These are phyloP conservation scores for Micropoecilia bifurca DNA, from an alignment of 2,797 vertebrate species.

Conservation along the genomic window DNA sequence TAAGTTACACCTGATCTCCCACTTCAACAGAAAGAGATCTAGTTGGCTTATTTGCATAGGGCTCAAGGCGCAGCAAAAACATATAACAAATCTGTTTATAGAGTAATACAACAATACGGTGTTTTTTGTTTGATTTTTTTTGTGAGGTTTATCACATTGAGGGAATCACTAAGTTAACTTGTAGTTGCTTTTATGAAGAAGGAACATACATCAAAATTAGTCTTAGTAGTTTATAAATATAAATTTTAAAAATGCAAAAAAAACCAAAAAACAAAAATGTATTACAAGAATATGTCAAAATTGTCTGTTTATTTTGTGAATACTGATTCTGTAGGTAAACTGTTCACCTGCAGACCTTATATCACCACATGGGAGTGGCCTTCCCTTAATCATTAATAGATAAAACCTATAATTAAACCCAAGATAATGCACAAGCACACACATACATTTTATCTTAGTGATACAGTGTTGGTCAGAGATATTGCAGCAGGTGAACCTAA, in stretches of 20 bases:
- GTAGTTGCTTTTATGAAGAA: not conserved
- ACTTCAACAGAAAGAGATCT: not conserved
- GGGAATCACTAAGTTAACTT: not conserved
- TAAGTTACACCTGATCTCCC: not conserved
- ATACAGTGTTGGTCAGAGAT: not conserved
- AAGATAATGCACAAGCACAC: not conserved
- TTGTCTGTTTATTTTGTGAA: not conserved
- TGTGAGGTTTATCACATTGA: not conserved
- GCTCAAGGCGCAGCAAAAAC: not conserved
- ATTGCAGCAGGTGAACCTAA: not conserved
- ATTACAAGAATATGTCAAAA: not conserved
- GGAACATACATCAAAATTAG: not conserved
- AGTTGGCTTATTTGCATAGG: not conserved
- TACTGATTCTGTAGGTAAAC: not conserved
- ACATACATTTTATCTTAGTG: not conserved
- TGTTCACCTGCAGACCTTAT: not conserved
- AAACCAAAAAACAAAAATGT: not conserved
- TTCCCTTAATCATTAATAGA: slow-evolving; percentile 8
- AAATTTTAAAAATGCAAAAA: not conserved
- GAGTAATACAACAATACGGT: not conserved
- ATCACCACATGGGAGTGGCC: not conserved
- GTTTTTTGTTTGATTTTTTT: not conserved
- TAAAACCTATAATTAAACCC: not conserved
- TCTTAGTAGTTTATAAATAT: not conserved
- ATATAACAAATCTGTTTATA: not conserved